Evolutionary conservation across 2,797 vertebrate species (phyloP), one percentile per base, ranked within the genome.

Genomic region (Acanthopagrus latus): DNA sequence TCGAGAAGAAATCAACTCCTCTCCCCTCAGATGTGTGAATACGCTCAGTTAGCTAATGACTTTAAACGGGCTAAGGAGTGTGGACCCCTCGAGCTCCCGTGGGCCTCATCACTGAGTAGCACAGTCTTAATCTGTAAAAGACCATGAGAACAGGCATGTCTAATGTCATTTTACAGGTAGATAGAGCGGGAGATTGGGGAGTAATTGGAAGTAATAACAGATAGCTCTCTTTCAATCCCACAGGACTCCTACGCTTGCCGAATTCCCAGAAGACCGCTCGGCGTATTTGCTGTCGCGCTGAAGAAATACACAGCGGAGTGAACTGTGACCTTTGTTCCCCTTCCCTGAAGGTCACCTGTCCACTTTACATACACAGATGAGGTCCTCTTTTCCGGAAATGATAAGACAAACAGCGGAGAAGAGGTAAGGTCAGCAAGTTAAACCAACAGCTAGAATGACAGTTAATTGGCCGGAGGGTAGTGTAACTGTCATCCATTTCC

Each of bases 151-250:
- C 86, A 94, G 92, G 93, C 94, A 95, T 95, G 93, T 93, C 95
- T 94, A 95, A 96, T 95, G 91, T 93, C 92, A 95, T 95, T 95
- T 95, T 93, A 95, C 94, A 95, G 95, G 95, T 96, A 95, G 95
- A 94, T 94, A 93, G 92, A 94, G 93, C 93, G 84, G 84, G 89
- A 93, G 93, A 95, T 94, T 95, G 93, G 91, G 88, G 90, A 88
- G 93, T 95, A 95, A 96, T 95, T 95, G 94, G 92, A 91, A 90
- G 93, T 95, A 95, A 95, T 95, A 95, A 94, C 94, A 92, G 93
- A 95, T 92, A 93, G 86, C 91, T 91, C 88, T 87, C 77, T 86
- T 76, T 87, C 88, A 92, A 83, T 95, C 93, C 93, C 93, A 86
- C 81, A 92, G 91, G 94, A 88, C 80, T 80, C 84, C 71, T 79